Evolutionary conservation across 2,113 vertebrate species (phyloP).

Genomic region (Patagioenas fasciata): DNA sequence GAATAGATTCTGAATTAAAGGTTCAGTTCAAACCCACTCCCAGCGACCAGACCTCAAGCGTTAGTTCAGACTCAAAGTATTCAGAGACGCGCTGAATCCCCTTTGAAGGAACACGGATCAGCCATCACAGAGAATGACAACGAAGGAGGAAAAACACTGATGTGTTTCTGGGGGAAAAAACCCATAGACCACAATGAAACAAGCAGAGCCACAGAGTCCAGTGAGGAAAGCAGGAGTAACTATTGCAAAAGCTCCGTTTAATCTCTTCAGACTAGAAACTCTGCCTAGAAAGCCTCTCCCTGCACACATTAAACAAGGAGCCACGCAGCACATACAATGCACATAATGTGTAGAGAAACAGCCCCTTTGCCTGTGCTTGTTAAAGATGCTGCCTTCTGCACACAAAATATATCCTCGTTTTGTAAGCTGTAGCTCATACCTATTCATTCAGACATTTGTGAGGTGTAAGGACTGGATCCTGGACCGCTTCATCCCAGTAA

Average conservation of each 20-base stretch:
- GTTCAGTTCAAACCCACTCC: background rate
- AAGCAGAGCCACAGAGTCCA: background rate
- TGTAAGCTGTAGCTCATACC: background rate
- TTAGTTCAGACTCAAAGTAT: background rate
- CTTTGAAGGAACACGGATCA: background rate
- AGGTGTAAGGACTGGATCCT: background rate
- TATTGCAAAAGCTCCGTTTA: background rate
- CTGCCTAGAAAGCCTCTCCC: background rate
- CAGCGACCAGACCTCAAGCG: background rate
- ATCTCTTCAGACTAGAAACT: background rate
- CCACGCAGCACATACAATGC: fast-evolving
- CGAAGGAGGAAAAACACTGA: background rate
- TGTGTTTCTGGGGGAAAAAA: background rate
- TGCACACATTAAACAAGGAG: background rate
- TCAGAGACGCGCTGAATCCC: background rate
- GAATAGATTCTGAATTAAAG: background rate
- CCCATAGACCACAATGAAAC: background rate
- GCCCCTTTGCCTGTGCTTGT: background rate
- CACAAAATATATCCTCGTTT: background rate
- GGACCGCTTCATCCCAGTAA: background rate
- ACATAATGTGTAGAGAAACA: fast-evolving
- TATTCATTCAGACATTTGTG: background rate
- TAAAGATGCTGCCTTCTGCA: background rate
- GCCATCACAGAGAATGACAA: background rate
- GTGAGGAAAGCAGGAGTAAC: background rate